A percentile compares a stretch with the other conserved stretches of the same genome.
Evolutionary conservation across 2,113 vertebrate species (phyloP).

Genomic region (Brevimyrus niger): DNA sequence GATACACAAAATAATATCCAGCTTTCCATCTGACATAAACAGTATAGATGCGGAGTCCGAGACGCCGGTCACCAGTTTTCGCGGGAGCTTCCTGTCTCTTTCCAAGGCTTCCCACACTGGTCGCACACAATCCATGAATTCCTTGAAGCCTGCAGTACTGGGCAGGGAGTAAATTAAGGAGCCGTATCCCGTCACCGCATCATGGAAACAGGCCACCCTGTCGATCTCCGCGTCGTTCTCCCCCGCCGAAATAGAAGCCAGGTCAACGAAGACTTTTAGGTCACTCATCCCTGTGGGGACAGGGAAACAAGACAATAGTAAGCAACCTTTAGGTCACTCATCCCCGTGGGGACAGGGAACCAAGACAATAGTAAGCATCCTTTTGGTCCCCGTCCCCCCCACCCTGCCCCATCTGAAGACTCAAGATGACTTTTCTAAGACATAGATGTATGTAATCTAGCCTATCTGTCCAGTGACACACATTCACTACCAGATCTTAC

Average conservation of each 20-base stretch:
- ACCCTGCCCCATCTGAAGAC: not conserved
- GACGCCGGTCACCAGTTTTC: slow-evolving; percentile 48
- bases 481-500: slow-evolving; percentile 32
- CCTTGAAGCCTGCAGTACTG: slow-evolving; percentile 31
- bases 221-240: slow-evolving; percentile 64
- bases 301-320: not conserved
- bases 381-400: too few relatives aligned
- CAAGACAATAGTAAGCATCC: not conserved
- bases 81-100: slow-evolving; percentile 52
- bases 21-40: not conserved
- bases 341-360: not conserved
- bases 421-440: not conserved
- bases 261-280: slow-evolving; percentile 59
- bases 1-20: not conserved
- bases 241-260: slow-evolving; percentile 62
- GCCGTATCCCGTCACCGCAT: slow-evolving; percentile 55
- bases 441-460: too few relatives aligned
- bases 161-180: slow-evolving; percentile 54
- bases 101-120: slow-evolving; percentile 51
- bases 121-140: slow-evolving; percentile 43
- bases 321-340: not conserved
- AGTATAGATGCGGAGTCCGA: not conserved
- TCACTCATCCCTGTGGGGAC: slow-evolving; percentile 50
- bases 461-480: too few relatives aligned
- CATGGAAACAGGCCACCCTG: slow-evolving; percentile 58